These are phyloP conservation scores for Athripsodes cinereus DNA, from an alignment of 2,888 invertebrate genomes.

Conservation along the genomic window DNA sequence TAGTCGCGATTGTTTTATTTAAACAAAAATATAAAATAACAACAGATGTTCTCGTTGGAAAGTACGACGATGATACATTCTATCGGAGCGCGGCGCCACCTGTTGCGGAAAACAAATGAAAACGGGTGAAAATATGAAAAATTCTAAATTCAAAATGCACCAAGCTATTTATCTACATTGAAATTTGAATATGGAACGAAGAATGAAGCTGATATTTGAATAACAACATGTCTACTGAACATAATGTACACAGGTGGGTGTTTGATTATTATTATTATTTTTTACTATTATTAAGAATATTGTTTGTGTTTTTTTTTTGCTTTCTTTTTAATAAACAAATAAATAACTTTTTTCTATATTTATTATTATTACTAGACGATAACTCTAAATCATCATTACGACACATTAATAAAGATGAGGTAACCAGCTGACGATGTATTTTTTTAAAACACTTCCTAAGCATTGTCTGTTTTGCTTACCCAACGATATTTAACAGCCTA, in stretches of 20 bases:
- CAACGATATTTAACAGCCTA: too few relatives aligned
- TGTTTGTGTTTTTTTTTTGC: too few relatives aligned
- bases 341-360: too few relatives aligned
- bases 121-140: conserved; percentile 12
- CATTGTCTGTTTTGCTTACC: too few relatives aligned
- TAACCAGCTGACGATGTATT: too few relatives aligned
- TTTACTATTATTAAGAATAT: neutral
- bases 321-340: too few relatives aligned
- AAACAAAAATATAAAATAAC: neutral
- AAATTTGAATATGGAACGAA: neutral
- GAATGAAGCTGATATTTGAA: neutral
- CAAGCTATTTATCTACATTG: neutral
- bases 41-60: neutral
- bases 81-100: neutral
- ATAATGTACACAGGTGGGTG: conserved; percentile 10
- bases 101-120: conserved; percentile 5
- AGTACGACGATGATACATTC: neutral
- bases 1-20: neutral
- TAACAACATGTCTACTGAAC: neutral
- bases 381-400: too few relatives aligned
- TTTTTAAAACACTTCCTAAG: too few relatives aligned
- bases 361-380: too few relatives aligned
- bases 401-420: too few relatives aligned
- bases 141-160: conserved; percentile 2
- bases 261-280: neutral